Evolutionary conservation across 2,888 invertebrate genomes (phyloP).

Genomic region (Gari tellinella): DNA sequence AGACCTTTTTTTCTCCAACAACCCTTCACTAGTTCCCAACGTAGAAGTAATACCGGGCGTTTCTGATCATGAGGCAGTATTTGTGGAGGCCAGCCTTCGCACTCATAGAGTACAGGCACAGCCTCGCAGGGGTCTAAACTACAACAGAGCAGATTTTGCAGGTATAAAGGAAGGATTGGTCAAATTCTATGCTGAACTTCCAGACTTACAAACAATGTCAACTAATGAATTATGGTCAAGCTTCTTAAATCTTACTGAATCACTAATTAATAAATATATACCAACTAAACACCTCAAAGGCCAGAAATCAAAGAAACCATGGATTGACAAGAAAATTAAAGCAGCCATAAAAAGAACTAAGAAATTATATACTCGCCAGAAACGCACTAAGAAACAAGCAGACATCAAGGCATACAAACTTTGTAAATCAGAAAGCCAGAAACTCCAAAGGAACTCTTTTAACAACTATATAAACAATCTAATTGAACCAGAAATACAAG

Average conservation of each 20-base stretch:
- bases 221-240: too few relatives aligned
- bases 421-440: not conserved
- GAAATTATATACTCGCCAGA: too few relatives aligned
- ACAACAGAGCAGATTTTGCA: not conserved
- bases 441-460: not conserved
- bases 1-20: constrained; percentile 35
- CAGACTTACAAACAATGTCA: too few relatives aligned
- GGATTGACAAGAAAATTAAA: not conserved
- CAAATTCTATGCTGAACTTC: not conserved
- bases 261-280: too few relatives aligned
- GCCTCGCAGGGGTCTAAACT: not conserved
- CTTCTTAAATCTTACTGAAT: too few relatives aligned
- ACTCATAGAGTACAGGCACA: not conserved
- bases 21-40: constrained; percentile 19
- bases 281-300: too few relatives aligned
- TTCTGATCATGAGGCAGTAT: not conserved
- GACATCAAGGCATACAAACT: not conserved
- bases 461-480: not conserved
- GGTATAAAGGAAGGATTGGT: not conserved
- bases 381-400: not conserved
- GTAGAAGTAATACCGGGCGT: constrained; percentile 8
- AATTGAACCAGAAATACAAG: too few relatives aligned
- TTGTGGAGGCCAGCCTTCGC: not conserved
- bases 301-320: too few relatives aligned
- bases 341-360: too few relatives aligned